phyloP scores from a whole-genome alignment of 2,113 vertebrate species.

The Corynorhinus townsendii region DNA sequence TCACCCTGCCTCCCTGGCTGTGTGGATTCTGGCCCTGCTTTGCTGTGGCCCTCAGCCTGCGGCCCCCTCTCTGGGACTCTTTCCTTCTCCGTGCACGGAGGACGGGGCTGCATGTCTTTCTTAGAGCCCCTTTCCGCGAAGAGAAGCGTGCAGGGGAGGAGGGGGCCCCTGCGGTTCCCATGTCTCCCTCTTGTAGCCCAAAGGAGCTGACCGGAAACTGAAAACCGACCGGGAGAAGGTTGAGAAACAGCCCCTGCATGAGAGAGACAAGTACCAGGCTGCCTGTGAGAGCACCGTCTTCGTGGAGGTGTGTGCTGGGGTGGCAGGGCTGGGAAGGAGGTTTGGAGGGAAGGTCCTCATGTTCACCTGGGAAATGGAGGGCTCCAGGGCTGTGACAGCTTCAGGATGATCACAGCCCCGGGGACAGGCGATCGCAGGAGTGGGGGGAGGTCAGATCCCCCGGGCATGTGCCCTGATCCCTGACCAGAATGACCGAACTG shows the following conservation, averaged over 20 bases:
- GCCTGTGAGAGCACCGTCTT: conserved; percentile 62
- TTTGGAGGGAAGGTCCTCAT: neutral
- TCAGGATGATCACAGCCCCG: neutral
- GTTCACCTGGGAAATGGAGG: neutral
- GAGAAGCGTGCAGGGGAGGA: neutral
- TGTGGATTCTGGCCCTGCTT: neutral
- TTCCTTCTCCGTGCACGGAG: neutral
- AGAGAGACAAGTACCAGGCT: conserved; percentile 69
- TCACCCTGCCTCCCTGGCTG: neutral
- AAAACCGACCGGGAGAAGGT: conserved; percentile 74
- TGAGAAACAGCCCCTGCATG: conserved; percentile 67
- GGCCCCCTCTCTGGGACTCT: neutral
- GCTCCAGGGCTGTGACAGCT: neutral
- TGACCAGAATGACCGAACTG: too few relatives aligned
- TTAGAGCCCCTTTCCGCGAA: neutral
- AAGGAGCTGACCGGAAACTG: conserved; percentile 70
- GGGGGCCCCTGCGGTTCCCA: neutral
- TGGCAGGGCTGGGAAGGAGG: fast-evolving
- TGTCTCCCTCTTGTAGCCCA: neutral
- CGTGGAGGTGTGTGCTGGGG: conserved; percentile 47
- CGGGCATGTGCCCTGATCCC: too few relatives aligned
- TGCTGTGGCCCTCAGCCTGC: neutral
- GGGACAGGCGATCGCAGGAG: too few relatives aligned
- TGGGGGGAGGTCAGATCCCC: too few relatives aligned
- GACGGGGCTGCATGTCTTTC: neutral